Evolutionary conservation across 2,888 invertebrate species (phyloP).

Genomic region (Alsophila aescularia): DNA sequence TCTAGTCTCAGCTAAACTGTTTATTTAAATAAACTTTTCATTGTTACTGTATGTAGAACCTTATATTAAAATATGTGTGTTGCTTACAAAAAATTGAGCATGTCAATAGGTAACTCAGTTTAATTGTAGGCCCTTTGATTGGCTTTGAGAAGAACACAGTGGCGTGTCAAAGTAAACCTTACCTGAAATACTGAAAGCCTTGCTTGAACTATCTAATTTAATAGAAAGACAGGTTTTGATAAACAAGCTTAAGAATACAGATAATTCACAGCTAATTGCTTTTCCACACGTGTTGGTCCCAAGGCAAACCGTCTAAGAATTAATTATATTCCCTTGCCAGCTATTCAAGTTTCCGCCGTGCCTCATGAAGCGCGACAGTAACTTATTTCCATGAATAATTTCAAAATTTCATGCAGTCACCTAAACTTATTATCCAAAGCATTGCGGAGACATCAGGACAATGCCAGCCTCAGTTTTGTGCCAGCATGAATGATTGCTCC

Average conservation of each 20-base stretch:
- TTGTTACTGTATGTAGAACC: no score
- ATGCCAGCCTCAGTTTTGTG: slow-evolving; percentile 70
- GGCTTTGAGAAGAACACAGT: no score
- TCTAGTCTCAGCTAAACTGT: no score
- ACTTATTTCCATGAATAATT: slow-evolving; percentile 67
- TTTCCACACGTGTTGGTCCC: neutral
- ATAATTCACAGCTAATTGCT: slow-evolving; percentile 40
- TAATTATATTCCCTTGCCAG: slow-evolving; percentile 49
- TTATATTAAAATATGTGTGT: no score
- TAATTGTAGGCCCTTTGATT: no score
- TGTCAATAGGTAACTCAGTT: no score
- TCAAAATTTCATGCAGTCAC: slow-evolving; percentile 60
- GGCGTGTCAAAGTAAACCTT: no score
- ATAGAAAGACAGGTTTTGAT: no score
- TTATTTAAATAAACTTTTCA: no score
- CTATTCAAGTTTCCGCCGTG: slow-evolving; percentile 58
- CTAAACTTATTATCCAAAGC: slow-evolving; percentile 54
- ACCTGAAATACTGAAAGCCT: no score
- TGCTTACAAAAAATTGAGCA: no score
- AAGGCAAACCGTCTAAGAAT: slow-evolving; percentile 26
- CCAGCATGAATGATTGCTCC: slow-evolving; percentile 78
- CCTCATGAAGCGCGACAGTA: slow-evolving; percentile 59
- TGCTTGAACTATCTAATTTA: no score
- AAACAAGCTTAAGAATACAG: neutral
- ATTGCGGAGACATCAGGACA: slow-evolving; percentile 62